Base-by-base conservation (phyloP, 2,113 vertebrate genomes). In the Bagarius yarrelli region DNA sequence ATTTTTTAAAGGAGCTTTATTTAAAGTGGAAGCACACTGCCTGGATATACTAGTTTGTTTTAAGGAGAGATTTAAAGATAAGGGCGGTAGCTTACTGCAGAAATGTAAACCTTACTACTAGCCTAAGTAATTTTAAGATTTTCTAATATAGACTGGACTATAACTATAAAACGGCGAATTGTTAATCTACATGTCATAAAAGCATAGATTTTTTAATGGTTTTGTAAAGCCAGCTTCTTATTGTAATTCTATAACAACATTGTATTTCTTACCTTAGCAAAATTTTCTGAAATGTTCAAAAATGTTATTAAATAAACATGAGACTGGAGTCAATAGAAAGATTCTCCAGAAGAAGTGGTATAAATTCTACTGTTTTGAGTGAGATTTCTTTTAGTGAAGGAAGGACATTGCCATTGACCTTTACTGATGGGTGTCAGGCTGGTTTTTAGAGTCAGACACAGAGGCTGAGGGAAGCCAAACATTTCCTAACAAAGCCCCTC, bases 401-500 rank as follows among this genome's bases (percentile, higher is more conserved):
- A 81, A 79, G 81, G 47, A 79, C 72, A 50, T 80, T 80, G 82
- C 78, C 55, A 25, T 70, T 82, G 81, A 82, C 81, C 81, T 82
- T 76, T 74, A 59, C 52, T 82, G 80, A 70, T 81, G 34, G 76
- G 71, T 85, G 80, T 80, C 63, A 69, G 64, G 47, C 66, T 72
- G 52, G 63, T 82, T 77, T 81, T 85, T 59, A 81, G 70, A 67
- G 80, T 70, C 40, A 85, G 76, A 74, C 81, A 82, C 60, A 78
- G 80, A 25, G 57, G 55, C 64, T 40, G 47, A 84, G 76, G 44
- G 40, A 86, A 86, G 66, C 79, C 77, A 84, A 81, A 86, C 79
- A 84, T 84, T 86, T 86, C 82, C 69, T 76, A 86, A 83, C 79
- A 66, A 81, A 84, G 67, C 71, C 66, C 36, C 61, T 81, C 66